Evolutionary conservation across 2,113 vertebrate species (phyloP), one percentile per base, ranked within the genome.

Genomic region (Lepus americanus): DNA sequence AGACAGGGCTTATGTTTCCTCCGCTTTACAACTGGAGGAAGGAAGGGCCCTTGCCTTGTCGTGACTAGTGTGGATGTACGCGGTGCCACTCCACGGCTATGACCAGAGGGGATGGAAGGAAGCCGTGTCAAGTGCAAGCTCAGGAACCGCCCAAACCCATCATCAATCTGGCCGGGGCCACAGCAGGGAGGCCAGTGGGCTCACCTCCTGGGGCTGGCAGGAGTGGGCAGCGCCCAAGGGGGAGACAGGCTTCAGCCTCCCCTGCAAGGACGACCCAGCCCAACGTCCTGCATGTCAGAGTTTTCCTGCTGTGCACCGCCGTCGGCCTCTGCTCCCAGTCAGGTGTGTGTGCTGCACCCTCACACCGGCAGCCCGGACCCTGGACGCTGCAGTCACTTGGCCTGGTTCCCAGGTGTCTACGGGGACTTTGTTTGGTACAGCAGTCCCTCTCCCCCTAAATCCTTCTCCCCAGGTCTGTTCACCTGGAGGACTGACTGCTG

Each of bases 1-100:
- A 63, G 85, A 85, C 14, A 6, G 44, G 44, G 90, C 61, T 89
- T 93, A 39, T 19, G 51, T 94, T 95, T 83, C 73, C 51, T 70
- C 51, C 61, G 31, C 77, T 90, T 90, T 51, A 53, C 64, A 86
- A n/a, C n/a, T 0, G 0, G n/a, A 78, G 49, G 83, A 72, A 27
- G 31, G 89, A 80, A 70, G 36, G 6, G 17, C 5, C 64, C 79
- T 76, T 73, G 49, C 77, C 84, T 91, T 80, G 83, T 39, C 73
- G 78, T 25, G 49, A 70, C 22, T n/a, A 29, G 70, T 22, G 19
- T 55, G 77, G 55, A 9, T 12, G 67, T 69, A 69, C 73, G 27
- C 11, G 51, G 76, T 51, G n/a, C 44, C 81, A 72, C n/a, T 79
- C 33, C 51, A 10, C 72, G 17, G 10, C 0, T 66, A 64, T 14